These are phyloP conservation scores for Bombycilla garrulus DNA, from an alignment of 2,113 vertebrate species.

Conservation along the genomic window DNA sequence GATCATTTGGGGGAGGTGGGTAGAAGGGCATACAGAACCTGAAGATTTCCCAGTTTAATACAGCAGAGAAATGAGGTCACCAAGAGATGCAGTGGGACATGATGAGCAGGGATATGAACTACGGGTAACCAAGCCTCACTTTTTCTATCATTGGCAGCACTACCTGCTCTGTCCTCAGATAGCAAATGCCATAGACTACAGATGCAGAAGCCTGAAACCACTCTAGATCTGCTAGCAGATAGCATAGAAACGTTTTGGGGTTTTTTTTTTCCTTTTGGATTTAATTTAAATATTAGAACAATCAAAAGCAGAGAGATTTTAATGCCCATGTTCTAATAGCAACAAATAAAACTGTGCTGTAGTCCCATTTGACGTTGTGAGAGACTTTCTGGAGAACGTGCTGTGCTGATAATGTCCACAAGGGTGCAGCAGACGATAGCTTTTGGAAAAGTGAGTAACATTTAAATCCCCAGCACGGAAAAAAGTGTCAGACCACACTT, in stretches of 20 bases:
- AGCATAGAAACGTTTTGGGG: background rate
- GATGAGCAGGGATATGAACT: background rate
- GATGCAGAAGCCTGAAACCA: background rate
- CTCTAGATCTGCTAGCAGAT: background rate
- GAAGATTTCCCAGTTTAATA: background rate
- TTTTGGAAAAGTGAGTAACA: background rate
- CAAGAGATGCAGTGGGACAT: background rate
- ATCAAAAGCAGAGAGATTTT: background rate
- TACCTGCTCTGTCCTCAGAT: background rate
- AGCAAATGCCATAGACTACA: background rate
- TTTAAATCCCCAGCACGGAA: background rate
- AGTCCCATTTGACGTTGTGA: background rate
- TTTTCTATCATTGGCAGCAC: background rate
- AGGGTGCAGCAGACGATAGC: constrained; percentile 11
- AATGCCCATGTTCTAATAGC: background rate
- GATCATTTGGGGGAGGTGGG: background rate
- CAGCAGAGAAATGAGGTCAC: background rate
- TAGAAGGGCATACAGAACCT: background rate
- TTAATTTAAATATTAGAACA: background rate
- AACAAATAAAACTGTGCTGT: background rate
- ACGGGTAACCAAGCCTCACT: fast-evolving
- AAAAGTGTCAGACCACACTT: background rate
- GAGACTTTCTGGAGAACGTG: background rate
- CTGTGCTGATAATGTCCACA: background rate
- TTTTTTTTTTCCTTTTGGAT: background rate